Conservation (phyloP, 2,888 invertebrate species). For the Ecdyonurus torrentis region DNA sequence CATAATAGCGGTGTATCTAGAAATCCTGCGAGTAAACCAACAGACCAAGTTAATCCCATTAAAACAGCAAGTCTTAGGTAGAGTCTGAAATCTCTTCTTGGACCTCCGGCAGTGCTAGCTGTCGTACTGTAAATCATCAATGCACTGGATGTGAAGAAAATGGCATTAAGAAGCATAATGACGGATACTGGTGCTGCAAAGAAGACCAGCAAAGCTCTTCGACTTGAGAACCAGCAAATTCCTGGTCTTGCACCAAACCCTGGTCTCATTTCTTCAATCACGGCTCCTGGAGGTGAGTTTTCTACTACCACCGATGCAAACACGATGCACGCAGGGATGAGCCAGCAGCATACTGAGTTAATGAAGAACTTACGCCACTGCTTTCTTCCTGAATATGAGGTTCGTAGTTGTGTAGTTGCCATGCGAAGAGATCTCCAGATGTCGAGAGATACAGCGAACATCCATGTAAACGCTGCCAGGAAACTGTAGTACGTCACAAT, state of each 20-base stretch:
- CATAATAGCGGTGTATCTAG: slow-evolving; percentile 25
- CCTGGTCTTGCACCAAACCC: slow-evolving; percentile 9
- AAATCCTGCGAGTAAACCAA: slow-evolving; percentile 28
- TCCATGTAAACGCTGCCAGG: slow-evolving; percentile 35
- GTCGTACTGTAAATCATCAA: slow-evolving; percentile 20
- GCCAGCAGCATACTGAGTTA: slow-evolving; percentile 29
- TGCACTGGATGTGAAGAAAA: slow-evolving; percentile 26
- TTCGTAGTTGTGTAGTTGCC: slow-evolving; percentile 28
- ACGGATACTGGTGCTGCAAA: slow-evolving; percentile 31
- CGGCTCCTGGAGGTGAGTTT: slow-evolving; percentile 14
- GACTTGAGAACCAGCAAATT: slow-evolving; percentile 11
- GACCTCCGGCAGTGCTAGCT: slow-evolving; percentile 12
- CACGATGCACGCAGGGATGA: slow-evolving; percentile 24
- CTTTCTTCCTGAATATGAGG: slow-evolving; percentile 23
- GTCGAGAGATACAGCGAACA: slow-evolving; percentile 34
- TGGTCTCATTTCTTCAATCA: slow-evolving; percentile 5
- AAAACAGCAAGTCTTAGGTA: slow-evolving; percentile 29
- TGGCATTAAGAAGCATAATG: slow-evolving; percentile 26
- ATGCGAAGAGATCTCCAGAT: slow-evolving; percentile 28
- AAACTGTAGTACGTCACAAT: slow-evolving; percentile 31
- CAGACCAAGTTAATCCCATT: slow-evolving; percentile 32
- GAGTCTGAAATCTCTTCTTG: slow-evolving; percentile 24
- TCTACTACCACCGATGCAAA: slow-evolving; percentile 24
- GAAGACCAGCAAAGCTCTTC: slow-evolving; percentile 27
- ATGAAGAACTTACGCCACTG: slow-evolving; percentile 24